phyloP scores from a whole-genome alignment of 2,888 invertebrate species.

The Andrena minutula region DNA sequence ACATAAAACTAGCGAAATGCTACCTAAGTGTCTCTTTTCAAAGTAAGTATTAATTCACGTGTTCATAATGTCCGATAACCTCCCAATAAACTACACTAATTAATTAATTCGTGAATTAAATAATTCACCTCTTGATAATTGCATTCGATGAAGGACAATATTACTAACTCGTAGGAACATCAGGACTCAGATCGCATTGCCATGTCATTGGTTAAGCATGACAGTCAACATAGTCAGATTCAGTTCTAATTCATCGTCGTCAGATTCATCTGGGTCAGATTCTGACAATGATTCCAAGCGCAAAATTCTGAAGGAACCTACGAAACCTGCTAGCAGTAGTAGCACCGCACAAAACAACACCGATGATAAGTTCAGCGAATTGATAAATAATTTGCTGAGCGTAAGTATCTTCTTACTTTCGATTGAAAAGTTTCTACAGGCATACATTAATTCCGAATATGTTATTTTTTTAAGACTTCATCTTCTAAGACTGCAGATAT shows the following conservation, averaged over 20 bases:
- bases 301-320: slow-evolving; percentile 16
- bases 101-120: too few relatives aligned
- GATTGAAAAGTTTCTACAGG: background rate
- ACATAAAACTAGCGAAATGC: slow-evolving; percentile 41
- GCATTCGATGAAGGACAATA: slow-evolving; percentile 10
- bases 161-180: slow-evolving; percentile 60
- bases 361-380: background rate
- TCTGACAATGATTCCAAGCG: slow-evolving; percentile 20
- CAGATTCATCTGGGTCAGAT: slow-evolving; percentile 64
- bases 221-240: slow-evolving; percentile 52
- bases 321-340: slow-evolving; percentile 8
- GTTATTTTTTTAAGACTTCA: slow-evolving; percentile 9
- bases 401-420: slow-evolving; percentile 14
- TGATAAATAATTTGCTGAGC: slow-evolving; percentile 42
- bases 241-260: slow-evolving; percentile 59
- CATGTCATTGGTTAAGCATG: slow-evolving; percentile 60
- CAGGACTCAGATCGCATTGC: slow-evolving; percentile 48
- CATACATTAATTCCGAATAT: background rate
- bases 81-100: too few relatives aligned
- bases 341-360: background rate
- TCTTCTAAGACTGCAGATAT: background rate
- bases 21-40: slow-evolving; percentile 25
- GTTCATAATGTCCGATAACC: slow-evolving; percentile 1
- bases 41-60: slow-evolving; percentile 43
- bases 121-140: background rate